phyloP scores from a whole-genome alignment of 2,113 vertebrate genomes.

The Hippocampus comes region DNA sequence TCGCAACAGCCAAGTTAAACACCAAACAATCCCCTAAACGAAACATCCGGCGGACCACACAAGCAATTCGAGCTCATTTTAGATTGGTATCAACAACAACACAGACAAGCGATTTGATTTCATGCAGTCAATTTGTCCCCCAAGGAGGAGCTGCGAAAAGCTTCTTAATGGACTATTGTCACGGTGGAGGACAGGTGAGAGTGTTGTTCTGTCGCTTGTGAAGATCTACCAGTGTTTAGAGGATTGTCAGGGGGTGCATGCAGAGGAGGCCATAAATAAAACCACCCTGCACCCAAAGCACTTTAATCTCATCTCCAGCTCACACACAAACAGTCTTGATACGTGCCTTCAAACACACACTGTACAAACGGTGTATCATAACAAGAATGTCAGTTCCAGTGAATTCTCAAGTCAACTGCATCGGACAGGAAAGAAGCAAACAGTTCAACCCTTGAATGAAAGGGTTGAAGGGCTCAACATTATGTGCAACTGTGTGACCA shows the following conservation, averaged over 20 bases:
- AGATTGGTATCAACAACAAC: slow-evolving; percentile 19
- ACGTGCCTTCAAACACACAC: background rate
- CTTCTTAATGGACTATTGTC: slow-evolving; percentile 2
- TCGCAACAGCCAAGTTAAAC: slow-evolving; percentile 44
- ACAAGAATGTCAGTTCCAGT: background rate
- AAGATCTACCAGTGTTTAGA: slow-evolving; percentile 41
- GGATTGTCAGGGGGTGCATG: slow-evolving; percentile 48
- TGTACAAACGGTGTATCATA: background rate
- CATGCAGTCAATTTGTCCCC: background rate
- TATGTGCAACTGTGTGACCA: background rate
- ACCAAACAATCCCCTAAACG: slow-evolving; percentile 24
- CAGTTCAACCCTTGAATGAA: background rate
- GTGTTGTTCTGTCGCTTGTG: background rate
- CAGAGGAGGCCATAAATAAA: slow-evolving; percentile 47
- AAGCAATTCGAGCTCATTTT: slow-evolving; percentile 21
- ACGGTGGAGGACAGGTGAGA: background rate
- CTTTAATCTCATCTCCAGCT: slow-evolving; percentile 29
- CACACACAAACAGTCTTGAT: background rate
- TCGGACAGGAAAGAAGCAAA: background rate
- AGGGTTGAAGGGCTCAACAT: background rate
- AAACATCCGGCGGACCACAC: slow-evolving; percentile 21
- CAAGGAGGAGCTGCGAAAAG: background rate
- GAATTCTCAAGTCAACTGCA: background rate
- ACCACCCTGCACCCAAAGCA: slow-evolving; percentile 23
- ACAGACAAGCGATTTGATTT: background rate